These are phyloP conservation scores for Cephalopterus ornatus DNA, from an alignment of 2,113 vertebrate genomes.

Conservation along the genomic window DNA sequence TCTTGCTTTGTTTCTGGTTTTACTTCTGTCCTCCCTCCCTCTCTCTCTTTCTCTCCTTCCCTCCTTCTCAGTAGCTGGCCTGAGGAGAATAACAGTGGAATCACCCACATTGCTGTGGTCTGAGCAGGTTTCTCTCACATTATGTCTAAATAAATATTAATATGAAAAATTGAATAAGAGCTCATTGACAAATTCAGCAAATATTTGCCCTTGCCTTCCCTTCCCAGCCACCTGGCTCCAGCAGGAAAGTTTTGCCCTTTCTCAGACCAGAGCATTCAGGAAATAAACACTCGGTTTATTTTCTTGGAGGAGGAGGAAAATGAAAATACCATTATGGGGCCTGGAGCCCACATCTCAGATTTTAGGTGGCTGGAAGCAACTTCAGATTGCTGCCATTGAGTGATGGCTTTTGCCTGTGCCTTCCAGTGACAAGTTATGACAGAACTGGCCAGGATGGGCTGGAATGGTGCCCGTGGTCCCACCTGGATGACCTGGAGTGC, in stretches of 20 bases:
- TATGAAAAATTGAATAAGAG: conserved; percentile 59
- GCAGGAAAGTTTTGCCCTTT: conserved; percentile 15
- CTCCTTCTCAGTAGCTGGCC: neutral
- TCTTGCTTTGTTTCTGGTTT: neutral
- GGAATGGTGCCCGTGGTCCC: neutral
- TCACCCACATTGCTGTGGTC: conserved; percentile 44
- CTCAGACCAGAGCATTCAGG: conserved; percentile 7
- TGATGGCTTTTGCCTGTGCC: neutral
- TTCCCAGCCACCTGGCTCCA: conserved; percentile 27
- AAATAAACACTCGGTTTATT: conserved; percentile 29
- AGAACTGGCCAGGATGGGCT: neutral
- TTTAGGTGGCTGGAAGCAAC: neutral
- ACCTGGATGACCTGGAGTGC: neutral
- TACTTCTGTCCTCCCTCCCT: neutral
- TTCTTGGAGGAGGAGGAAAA: conserved; percentile 21
- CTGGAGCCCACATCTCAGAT: neutral
- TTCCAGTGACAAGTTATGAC: neutral
- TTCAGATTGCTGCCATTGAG: neutral
- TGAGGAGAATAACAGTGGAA: neutral
- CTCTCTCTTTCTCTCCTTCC: neutral
- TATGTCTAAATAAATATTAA: conserved; percentile 60
- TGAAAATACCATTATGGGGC: neutral
- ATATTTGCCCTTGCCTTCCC: conserved; percentile 44
- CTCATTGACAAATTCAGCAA: conserved; percentile 56
- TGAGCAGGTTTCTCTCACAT: conserved; percentile 46